A percentile compares a stretch with the other conserved stretches of the same genome.
Evolutionary conservation across 2,113 vertebrate genomes (phyloP).

Genomic region (Microcebus lehilahytsara): DNA sequence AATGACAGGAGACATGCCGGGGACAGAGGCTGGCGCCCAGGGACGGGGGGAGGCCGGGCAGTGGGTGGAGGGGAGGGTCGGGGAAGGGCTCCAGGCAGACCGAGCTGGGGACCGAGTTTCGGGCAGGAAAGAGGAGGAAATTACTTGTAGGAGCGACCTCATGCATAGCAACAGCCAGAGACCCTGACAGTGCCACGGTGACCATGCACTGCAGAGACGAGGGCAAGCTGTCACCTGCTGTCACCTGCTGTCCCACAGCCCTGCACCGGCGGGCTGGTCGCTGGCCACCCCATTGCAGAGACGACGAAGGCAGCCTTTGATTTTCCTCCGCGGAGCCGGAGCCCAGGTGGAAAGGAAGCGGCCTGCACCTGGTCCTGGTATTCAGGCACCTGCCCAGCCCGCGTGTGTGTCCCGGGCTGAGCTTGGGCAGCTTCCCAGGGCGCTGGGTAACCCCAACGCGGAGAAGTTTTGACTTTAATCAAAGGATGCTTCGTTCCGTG

Average conservation of each 20-base stretch:
- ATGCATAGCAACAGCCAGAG: background rate
- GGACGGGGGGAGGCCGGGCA: background rate
- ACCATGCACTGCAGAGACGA: accelerated
- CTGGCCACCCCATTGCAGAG: background rate
- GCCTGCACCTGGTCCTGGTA: slow-evolving; percentile 27
- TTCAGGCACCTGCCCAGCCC: slow-evolving; percentile 45
- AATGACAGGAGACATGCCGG: slow-evolving; percentile 56
- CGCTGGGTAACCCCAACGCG: background rate
- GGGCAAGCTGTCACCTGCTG: background rate
- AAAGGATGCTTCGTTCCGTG: slow-evolving; percentile 47
- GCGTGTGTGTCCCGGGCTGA: slow-evolving; percentile 31
- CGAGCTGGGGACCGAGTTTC: background rate
- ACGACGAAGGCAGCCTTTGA: background rate
- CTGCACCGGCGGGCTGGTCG: background rate
- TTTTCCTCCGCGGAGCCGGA: background rate
- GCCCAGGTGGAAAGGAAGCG: background rate
- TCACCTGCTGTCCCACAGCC: background rate
- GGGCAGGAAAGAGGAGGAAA: background rate
- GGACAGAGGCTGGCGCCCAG: background rate
- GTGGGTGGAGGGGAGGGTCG: background rate
- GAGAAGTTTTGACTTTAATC: slow-evolving; percentile 72
- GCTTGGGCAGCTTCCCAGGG: slow-evolving; percentile 18
- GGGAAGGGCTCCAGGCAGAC: background rate
- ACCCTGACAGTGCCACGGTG: background rate
- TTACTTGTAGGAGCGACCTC: background rate